Evolutionary conservation across 2,797 vertebrate species (phyloP).

Genomic region (Numenius phaeopus): DNA sequence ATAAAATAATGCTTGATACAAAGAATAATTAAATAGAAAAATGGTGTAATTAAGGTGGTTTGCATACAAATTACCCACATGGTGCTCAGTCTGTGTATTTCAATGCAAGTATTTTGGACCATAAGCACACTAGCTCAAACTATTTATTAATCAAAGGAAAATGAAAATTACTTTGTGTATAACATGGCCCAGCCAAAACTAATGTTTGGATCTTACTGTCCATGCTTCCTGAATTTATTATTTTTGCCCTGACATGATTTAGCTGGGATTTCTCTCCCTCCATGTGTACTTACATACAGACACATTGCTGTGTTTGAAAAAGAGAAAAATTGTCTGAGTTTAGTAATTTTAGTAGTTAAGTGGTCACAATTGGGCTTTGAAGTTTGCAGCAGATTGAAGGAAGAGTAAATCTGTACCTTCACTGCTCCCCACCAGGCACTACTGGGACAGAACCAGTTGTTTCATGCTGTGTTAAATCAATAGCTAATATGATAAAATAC

Average conservation of each 20-base stretch:
- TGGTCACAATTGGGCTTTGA: slow-evolving; percentile 51
- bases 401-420: slow-evolving; percentile 32
- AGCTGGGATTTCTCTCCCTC: background rate
- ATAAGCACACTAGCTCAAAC: background rate
- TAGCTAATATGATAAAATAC: slow-evolving; percentile 68
- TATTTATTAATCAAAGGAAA: background rate
- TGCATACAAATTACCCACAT: background rate
- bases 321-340: background rate
- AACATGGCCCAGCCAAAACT: background rate
- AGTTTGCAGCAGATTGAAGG: slow-evolving; percentile 42
- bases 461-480: slow-evolving; percentile 68
- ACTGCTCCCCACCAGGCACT: slow-evolving; percentile 40
- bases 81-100: background rate
- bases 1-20: background rate
- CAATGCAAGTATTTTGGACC: background rate
- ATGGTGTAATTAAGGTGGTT: background rate
- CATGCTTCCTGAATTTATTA: background rate
- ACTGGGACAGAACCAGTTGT: slow-evolving; percentile 60
- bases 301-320: background rate
- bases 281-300: background rate
- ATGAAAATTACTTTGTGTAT: background rate
- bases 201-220: background rate
- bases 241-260: background rate
- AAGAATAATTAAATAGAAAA: background rate
- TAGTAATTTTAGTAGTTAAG: slow-evolving; percentile 48